Evolutionary conservation across 2,888 invertebrate species (phyloP).

Genomic region (Caenorhabditis becei): DNA sequence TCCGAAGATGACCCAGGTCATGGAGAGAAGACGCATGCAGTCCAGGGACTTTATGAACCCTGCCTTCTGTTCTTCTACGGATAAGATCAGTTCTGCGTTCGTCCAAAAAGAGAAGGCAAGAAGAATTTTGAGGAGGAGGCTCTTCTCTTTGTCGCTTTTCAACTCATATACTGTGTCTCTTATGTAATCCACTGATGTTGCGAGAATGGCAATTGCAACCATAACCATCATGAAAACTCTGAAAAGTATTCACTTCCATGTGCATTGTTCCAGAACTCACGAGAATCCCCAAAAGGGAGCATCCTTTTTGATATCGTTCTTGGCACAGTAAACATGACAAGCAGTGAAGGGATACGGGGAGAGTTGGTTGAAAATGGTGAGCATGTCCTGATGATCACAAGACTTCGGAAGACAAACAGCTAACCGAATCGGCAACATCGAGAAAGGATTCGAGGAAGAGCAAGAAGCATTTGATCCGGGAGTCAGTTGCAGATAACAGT

Average conservation of each 20-base stretch:
- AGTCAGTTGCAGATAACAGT: conserved; percentile 47
- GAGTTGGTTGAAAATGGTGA: conserved; percentile 44
- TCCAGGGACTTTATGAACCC: conserved; percentile 70
- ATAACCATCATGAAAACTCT: conserved; percentile 51
- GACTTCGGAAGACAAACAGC: conserved; percentile 56
- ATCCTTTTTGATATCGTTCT: conserved; percentile 48
- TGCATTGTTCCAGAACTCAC: conserved; percentile 2
- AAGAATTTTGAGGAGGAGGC: conserved; percentile 28
- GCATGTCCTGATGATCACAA: conserved; percentile 45
- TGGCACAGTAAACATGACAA: conserved; percentile 31
- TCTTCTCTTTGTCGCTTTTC: conserved; percentile 14
- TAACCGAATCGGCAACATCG: conserved; percentile 25
- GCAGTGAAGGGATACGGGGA: conserved; percentile 42
- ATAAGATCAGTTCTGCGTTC: conserved; percentile 52
- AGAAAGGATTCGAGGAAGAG: neutral
- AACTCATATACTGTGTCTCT: conserved; percentile 31
- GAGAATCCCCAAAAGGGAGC: conserved; percentile 52
- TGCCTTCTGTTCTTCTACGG: conserved; percentile 54
- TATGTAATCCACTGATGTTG: conserved; percentile 44
- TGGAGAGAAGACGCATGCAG: conserved; percentile 74
- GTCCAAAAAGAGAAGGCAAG: conserved; percentile 63
- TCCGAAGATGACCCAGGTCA: conserved; percentile 72
- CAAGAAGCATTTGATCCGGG: conserved; percentile 24
- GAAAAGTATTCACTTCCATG: no score
- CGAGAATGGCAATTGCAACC: conserved; percentile 23